phyloP scores from a whole-genome alignment of 2,113 vertebrate genomes.

The Zosterops hypoxanthus region DNA sequence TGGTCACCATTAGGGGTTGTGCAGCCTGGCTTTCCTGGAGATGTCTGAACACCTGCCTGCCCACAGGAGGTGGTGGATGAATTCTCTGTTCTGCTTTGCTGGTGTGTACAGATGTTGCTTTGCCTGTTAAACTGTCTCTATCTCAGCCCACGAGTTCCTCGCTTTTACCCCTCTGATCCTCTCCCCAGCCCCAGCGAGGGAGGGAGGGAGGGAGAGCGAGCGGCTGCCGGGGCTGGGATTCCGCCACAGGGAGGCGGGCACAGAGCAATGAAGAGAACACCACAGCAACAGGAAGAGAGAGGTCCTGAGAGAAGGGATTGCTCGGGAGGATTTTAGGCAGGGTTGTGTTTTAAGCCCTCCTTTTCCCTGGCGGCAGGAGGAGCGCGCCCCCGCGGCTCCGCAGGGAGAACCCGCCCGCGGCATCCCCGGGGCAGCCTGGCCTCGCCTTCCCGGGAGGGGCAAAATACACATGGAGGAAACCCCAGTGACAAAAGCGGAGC shows the following conservation, averaged over 20 bases:
- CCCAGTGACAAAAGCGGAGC: fast-evolving
- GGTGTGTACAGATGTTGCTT: fast-evolving
- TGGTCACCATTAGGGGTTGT: fast-evolving
- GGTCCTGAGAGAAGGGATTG: background rate
- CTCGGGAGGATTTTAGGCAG: background rate
- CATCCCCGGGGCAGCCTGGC: fast-evolving
- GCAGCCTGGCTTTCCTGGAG: background rate
- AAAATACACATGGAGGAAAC: fast-evolving
- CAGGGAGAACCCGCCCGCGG: fast-evolving
- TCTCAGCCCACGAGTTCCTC: fast-evolving
- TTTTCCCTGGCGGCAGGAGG: background rate
- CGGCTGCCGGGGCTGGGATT: fast-evolving
- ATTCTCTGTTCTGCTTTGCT: background rate
- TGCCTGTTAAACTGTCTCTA: fast-evolving
- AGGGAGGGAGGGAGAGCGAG: fast-evolving
- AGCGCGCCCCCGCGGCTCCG: background rate
- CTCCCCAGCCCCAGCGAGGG: fast-evolving
- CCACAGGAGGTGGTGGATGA: fast-evolving
- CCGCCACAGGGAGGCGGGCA: background rate
- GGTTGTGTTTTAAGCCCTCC: fast-evolving
- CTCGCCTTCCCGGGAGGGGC: fast-evolving
- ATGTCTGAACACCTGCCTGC: background rate
- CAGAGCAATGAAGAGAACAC: background rate
- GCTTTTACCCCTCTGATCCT: background rate
- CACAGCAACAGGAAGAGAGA: background rate